A percentile compares a stretch with the other conserved stretches of the same genome.
These are phyloP conservation scores for Odontamblyopus rebecca DNA, from an alignment of 2,797 vertebrate genomes.

Conservation along the genomic window DNA sequence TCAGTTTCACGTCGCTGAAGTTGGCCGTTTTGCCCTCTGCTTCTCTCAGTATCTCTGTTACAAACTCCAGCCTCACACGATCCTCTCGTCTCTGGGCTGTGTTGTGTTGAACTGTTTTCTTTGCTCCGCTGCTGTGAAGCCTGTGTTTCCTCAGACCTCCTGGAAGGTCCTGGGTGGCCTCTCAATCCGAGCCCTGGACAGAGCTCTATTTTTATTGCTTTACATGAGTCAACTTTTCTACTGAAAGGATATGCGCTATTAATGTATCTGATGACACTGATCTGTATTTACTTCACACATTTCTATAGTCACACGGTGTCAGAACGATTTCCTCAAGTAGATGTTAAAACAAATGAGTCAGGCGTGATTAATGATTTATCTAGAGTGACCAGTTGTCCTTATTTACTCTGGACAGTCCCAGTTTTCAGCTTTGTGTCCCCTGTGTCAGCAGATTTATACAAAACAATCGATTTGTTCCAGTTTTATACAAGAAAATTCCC, in stretches of 20 bases:
- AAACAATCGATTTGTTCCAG: too few relatives aligned
- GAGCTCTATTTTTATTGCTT: constrained; percentile 48
- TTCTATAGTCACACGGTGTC: not conserved
- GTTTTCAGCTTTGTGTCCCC: too few relatives aligned
- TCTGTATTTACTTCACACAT: not conserved
- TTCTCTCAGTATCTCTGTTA: constrained; percentile 5
- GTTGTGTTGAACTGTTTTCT: constrained; percentile 36
- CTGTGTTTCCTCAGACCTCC: constrained; percentile 54
- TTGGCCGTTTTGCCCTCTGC: constrained; percentile 3
- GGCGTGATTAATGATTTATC: not conserved
- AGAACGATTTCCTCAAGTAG: not conserved
- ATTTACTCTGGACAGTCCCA: too few relatives aligned
- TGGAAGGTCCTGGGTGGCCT: constrained; percentile 54
- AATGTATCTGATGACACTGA: constrained; percentile 12
- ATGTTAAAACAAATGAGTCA: not conserved
- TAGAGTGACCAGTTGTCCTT: too few relatives aligned
- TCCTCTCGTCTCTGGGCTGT: constrained; percentile 34
- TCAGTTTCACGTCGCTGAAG: not conserved
- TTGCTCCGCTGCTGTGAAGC: constrained; percentile 58
- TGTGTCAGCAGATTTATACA: too few relatives aligned
- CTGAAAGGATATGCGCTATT: constrained; percentile 45
- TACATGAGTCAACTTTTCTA: constrained; percentile 41
- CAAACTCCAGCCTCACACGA: constrained; percentile 22
- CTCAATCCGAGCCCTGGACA: constrained; percentile 34
- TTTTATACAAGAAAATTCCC: too few relatives aligned